Evolutionary conservation across 2,113 vertebrate species (phyloP).

Genomic region (Geococcyx californianus): DNA sequence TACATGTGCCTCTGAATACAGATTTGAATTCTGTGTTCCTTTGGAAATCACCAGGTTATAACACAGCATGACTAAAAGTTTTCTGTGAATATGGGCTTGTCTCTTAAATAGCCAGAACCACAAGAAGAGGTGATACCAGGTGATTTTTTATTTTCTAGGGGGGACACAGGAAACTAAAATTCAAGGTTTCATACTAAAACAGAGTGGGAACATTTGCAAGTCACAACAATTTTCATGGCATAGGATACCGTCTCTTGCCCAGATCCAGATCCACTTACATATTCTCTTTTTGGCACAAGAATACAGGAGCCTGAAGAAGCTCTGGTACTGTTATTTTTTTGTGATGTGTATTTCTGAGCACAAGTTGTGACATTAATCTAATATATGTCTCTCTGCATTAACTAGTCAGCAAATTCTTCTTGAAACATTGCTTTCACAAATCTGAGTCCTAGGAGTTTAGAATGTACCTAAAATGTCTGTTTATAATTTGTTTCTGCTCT

Average conservation of each 20-base stretch:
- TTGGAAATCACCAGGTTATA: background rate
- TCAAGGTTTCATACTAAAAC: background rate
- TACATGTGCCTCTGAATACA: rapidly evolving
- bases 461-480: background rate
- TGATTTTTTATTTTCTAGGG: background rate
- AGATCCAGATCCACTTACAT: background rate
- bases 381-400: constrained; percentile 43
- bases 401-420: constrained; percentile 16
- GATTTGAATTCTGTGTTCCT: background rate
- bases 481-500: background rate
- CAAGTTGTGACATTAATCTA: constrained; percentile 59
- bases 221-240: rapidly evolving
- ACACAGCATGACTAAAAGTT: background rate
- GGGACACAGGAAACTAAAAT: background rate
- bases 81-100: background rate
- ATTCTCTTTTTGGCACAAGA: background rate
- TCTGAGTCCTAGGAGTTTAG: background rate
- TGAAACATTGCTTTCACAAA: constrained; percentile 14
- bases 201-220: background rate
- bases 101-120: background rate
- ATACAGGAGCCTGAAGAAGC: background rate
- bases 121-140: background rate
- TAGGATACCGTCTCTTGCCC: background rate
- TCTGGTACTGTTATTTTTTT: constrained; percentile 21
- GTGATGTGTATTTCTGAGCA: constrained; percentile 45